Evolutionary conservation across 2,888 invertebrate species (phyloP).

Genomic region (Idaea dimidiata): DNA sequence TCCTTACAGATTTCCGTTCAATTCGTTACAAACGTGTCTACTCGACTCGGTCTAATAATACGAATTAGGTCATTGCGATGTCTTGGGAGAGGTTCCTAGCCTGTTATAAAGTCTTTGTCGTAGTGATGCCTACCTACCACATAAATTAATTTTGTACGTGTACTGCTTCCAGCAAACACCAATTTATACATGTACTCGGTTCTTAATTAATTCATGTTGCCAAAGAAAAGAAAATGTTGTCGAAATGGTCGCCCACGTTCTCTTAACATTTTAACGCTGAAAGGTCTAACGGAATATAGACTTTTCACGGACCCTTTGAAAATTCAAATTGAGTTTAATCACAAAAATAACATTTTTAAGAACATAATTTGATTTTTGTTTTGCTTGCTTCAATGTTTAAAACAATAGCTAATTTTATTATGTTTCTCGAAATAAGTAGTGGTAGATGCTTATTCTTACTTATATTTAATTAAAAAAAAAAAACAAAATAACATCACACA

Average conservation of each 20-base stretch:
- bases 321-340: conserved; percentile 6
- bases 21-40: background rate
- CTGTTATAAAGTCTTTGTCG: conserved; percentile 16
- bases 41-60: conserved; percentile 7
- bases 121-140: conserved; percentile 22
- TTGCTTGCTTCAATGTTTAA: background rate
- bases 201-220: conserved; percentile 45
- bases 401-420: too few relatives aligned
- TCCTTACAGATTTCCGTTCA: background rate
- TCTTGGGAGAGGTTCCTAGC: conserved; percentile 11
- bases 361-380: background rate
- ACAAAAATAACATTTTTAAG: background rate
- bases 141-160: conserved; percentile 45
- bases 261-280: conserved; percentile 25
- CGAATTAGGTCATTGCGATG: conserved; percentile 18
- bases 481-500: too few relatives aligned
- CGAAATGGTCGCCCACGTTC: conserved; percentile 35
- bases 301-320: conserved; percentile 6
- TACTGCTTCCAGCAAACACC: conserved; percentile 50
- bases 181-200: conserved; percentile 44
- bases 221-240: conserved; percentile 44
- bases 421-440: too few relatives aligned
- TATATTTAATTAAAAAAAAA: too few relatives aligned
- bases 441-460: too few relatives aligned
- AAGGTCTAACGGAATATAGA: conserved; percentile 1